Percentiles rank a stretch among this genome's conserved stretches.
phyloP scores from a whole-genome alignment of 2,113 vertebrate species.

The Aegithalos caudatus region DNA sequence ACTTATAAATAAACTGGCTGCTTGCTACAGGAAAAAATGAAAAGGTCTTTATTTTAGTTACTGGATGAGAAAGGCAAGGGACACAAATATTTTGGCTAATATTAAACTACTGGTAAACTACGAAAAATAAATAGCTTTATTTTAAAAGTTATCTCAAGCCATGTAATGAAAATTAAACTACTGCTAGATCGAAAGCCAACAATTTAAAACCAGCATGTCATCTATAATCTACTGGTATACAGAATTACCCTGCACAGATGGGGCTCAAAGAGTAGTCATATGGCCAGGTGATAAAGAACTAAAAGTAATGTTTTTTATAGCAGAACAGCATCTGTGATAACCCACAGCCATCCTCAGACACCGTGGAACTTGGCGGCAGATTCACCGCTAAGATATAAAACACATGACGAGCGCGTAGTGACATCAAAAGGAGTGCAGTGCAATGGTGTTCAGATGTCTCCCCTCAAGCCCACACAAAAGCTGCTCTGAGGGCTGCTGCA shows the following conservation, averaged over 20 bases:
- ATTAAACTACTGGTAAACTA: background rate
- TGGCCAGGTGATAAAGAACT: background rate
- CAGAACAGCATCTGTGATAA: background rate
- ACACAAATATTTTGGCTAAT: background rate
- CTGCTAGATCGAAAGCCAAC: background rate
- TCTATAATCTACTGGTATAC: background rate
- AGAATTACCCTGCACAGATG: background rate
- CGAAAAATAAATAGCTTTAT: background rate
- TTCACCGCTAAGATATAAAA: background rate
- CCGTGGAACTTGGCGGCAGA: background rate
- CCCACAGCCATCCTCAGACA: background rate
- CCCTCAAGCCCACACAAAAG: background rate
- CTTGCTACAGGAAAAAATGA: background rate
- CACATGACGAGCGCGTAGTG: background rate
- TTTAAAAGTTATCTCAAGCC: background rate
- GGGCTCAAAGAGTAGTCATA: background rate
- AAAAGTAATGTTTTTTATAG: background rate
- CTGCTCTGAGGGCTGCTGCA: background rate
- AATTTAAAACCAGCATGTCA: background rate
- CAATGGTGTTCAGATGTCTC: slow-evolving; percentile 40
- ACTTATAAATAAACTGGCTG: slow-evolving; percentile 43
- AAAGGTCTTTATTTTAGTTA: background rate
- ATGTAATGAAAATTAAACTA: background rate
- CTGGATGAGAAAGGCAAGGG: background rate
- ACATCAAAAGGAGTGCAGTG: slow-evolving; percentile 29